Evolutionary conservation across 1,140 invertebrate genomes (phyloP).

Genomic region (Venturia canescens): DNA sequence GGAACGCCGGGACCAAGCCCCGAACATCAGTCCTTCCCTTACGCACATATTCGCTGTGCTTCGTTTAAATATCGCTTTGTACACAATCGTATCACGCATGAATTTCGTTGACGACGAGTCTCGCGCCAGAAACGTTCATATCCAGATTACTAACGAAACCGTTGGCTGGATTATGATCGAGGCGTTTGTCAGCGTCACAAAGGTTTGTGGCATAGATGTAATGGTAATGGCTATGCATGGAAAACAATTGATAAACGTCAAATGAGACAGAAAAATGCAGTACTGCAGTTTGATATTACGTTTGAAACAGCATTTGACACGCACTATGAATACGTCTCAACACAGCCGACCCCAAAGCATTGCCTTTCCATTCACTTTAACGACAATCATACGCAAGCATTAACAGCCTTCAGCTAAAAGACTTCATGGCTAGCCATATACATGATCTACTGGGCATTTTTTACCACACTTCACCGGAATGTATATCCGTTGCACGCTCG

Average conservation of each 20-base stretch:
- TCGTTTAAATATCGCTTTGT: slow-evolving; percentile 40
- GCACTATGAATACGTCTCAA: background rate
- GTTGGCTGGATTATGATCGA: slow-evolving; percentile 1
- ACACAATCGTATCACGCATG: slow-evolving; percentile 21
- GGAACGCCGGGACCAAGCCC: background rate
- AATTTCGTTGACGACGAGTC: slow-evolving; percentile 12
- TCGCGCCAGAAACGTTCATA: background rate
- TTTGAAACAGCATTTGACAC: slow-evolving; percentile 9
- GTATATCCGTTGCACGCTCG: slow-evolving; percentile 32
- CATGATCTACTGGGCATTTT: background rate
- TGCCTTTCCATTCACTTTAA: background rate
- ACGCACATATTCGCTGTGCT: slow-evolving; percentile 1
- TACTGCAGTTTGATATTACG: background rate
- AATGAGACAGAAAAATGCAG: background rate
- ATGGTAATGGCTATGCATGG: background rate
- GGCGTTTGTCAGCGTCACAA: slow-evolving; percentile 27
- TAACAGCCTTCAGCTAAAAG: slow-evolving; percentile 28
- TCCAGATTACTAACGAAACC: background rate
- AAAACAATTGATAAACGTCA: background rate
- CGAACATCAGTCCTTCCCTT: slow-evolving; percentile 12
- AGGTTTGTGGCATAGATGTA: background rate
- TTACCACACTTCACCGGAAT: slow-evolving; percentile 12
- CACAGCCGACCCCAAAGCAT: background rate
- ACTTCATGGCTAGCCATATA: background rate
- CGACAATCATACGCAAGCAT: slow-evolving; percentile 43